Percentiles rank a stretch among this genome's conserved stretches.
Evolutionary conservation across 2,113 vertebrate species (phyloP).

Genomic region (Hydrochoerus hydrochaeris): DNA sequence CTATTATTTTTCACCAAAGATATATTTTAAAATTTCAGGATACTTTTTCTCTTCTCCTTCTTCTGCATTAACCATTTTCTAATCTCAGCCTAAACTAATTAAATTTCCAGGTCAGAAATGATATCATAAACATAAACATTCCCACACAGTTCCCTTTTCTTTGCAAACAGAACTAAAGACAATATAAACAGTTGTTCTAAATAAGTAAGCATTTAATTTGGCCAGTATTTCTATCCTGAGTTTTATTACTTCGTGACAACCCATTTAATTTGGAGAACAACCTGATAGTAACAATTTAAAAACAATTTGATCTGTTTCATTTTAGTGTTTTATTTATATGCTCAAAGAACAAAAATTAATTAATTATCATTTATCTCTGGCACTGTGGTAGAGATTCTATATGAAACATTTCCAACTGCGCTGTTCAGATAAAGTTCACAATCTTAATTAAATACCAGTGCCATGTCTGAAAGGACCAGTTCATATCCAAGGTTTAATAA

Average conservation of each 20-base stretch:
- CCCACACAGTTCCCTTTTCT: background rate
- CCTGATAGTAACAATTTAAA: slow-evolving; percentile 18
- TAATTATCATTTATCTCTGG: slow-evolving; percentile 53
- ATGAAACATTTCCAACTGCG: slow-evolving; percentile 55
- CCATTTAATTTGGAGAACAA: slow-evolving; percentile 12
- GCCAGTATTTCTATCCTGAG: background rate
- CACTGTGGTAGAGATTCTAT: slow-evolving; percentile 3
- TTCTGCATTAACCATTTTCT: background rate
- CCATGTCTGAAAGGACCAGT: slow-evolving; percentile 41
- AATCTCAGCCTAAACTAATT: background rate
- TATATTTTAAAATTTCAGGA: background rate
- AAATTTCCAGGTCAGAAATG: background rate
- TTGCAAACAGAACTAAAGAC: background rate
- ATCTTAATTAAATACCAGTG: slow-evolving; percentile 73
- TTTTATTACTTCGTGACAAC: slow-evolving; percentile 40
- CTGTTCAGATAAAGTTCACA: slow-evolving; percentile 54
- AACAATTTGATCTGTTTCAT: slow-evolving; percentile 50
- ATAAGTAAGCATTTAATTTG: background rate
- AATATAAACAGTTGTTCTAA: background rate
- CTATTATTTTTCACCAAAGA: background rate
- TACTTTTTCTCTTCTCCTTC: background rate
- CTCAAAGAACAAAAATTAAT: slow-evolving; percentile 53
- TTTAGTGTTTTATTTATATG: slow-evolving; percentile 42
- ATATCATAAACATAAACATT: slow-evolving; percentile 15
- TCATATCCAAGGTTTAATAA: slow-evolving; percentile 62